Evolutionary conservation across 2,113 vertebrate genomes (phyloP).

Genomic region (Parotia lawesii): DNA sequence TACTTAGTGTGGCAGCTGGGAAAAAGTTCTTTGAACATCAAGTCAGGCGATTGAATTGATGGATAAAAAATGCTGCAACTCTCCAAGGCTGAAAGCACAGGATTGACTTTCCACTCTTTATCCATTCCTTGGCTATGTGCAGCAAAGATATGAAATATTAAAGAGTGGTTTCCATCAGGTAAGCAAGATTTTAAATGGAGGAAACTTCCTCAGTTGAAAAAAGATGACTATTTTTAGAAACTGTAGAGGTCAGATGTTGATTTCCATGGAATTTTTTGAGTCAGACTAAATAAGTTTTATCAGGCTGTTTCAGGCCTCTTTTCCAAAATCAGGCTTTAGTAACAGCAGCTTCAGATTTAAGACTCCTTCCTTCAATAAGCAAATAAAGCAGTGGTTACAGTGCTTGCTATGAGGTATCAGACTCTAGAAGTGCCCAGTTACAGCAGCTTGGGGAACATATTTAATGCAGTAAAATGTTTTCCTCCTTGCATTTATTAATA

Average conservation of each 20-base stretch:
- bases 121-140: background rate
- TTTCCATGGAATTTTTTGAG: background rate
- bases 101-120: conserved; percentile 2
- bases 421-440: background rate
- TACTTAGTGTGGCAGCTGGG: background rate
- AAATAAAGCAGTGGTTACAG: background rate
- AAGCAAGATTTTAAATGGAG: conserved; percentile 46
- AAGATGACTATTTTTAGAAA: background rate
- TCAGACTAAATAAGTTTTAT: conserved; percentile 46
- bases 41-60: background rate
- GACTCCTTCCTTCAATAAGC: background rate
- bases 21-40: background rate
- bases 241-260: conserved; percentile 17
- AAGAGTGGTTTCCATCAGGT: conserved; percentile 34
- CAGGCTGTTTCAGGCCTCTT: conserved; percentile 13
- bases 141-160: conserved; percentile 44
- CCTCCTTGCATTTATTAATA: conserved; percentile 49
- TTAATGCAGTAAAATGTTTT: conserved; percentile 33
- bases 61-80: conserved; percentile 6
- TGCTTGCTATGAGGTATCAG: background rate
- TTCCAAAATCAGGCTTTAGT: background rate
- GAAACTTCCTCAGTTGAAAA: background rate
- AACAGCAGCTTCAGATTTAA: background rate
- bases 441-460: conserved; percentile 29
- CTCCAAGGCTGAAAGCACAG: background rate